Percentiles rank a stretch among this genome's conserved stretches.
phyloP scores from a whole-genome alignment of 2,888 invertebrate genomes.

The Notodonta ziczac region DNA sequence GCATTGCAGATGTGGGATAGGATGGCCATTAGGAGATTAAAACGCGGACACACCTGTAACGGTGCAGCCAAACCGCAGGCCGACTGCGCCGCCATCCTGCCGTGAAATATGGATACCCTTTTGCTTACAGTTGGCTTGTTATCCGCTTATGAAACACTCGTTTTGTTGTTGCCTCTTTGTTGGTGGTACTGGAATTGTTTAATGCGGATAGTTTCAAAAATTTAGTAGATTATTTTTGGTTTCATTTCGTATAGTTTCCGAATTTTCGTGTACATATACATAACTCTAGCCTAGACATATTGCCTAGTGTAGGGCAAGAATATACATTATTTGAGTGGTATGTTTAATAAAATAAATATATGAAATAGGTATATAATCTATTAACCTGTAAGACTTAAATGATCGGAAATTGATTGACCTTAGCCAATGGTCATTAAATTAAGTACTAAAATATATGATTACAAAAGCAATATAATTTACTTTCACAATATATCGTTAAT shows the following conservation, averaged over 20 bases:
- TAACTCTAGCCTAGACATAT: background rate
- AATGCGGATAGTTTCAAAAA: background rate
- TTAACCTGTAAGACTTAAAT: too few species aligned
- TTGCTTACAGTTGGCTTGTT: slow-evolving; percentile 31
- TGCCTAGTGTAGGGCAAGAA: too few species aligned
- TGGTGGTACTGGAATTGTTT: background rate
- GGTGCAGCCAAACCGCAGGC: slow-evolving; percentile 53
- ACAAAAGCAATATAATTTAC: background rate
- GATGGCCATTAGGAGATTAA: slow-evolving; percentile 74
- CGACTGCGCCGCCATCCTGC: slow-evolving; percentile 30
- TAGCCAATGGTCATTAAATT: too few species aligned
- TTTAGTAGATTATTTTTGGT: background rate
- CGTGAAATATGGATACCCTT: slow-evolving; percentile 45
- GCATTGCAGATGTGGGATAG: slow-evolving; percentile 37
- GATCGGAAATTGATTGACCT: too few species aligned
- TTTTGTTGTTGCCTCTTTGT: background rate
- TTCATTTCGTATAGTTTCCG: background rate
- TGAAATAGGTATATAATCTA: too few species aligned
- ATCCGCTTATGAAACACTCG: background rate
- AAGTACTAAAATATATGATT: background rate
- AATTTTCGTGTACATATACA: background rate
- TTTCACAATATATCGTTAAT: background rate
- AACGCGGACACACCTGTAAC: slow-evolving; percentile 68
- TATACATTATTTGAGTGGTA: too few species aligned
- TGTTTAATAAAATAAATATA: too few species aligned